phyloP scores from a whole-genome alignment of 1,140 invertebrate genomes.

The Sycophaga agraensis region DNA sequence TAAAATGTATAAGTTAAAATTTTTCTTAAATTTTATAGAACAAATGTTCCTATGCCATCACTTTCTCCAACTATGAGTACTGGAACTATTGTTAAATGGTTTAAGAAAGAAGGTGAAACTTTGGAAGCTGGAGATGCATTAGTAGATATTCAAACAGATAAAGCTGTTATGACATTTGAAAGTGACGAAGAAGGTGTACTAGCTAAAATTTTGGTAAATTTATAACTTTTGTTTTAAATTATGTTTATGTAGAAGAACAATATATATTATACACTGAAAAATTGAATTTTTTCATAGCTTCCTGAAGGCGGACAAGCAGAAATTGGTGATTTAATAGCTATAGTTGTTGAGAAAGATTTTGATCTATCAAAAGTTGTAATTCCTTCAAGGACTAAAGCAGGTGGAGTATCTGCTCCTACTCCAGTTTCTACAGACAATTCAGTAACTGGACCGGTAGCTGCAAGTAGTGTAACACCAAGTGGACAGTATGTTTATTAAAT shows the following conservation, averaged over 20 bases:
- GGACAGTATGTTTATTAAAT: slow-evolving; percentile 42
- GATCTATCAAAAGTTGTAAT: slow-evolving; percentile 49
- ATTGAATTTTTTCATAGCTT: slow-evolving; percentile 55
- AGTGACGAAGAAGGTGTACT: slow-evolving; percentile 96
- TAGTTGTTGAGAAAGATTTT: slow-evolving; percentile 76
- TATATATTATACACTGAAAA: slow-evolving; percentile 12
- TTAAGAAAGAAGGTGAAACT: slow-evolving; percentile 93
- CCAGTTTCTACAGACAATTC: slow-evolving; percentile 38
- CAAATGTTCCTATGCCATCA: slow-evolving; percentile 73
- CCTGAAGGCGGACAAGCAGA: slow-evolving; percentile 78
- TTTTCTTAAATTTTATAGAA: slow-evolving; percentile 34
- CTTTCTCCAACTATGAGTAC: slow-evolving; percentile 98
- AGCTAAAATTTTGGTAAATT: slow-evolving; percentile 78
- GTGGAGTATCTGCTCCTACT: slow-evolving; percentile 41
- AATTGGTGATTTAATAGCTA: slow-evolving; percentile 83
- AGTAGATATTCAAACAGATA: slow-evolving; percentile 99
- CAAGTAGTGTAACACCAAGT: slow-evolving; percentile 36
- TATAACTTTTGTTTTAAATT: slow-evolving; percentile 8
- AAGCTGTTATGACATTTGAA: slow-evolving; percentile 99
- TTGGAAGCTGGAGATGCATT: slow-evolving; percentile 80
- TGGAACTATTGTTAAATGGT: slow-evolving; percentile 95
- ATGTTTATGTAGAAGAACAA: neutral
- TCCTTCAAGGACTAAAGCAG: slow-evolving; percentile 48
- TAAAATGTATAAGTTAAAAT: no score
- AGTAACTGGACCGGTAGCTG: slow-evolving; percentile 37